Base-by-base conservation (phyloP, 1,140 invertebrate genomes). In the Drosophila auraria region DNA sequence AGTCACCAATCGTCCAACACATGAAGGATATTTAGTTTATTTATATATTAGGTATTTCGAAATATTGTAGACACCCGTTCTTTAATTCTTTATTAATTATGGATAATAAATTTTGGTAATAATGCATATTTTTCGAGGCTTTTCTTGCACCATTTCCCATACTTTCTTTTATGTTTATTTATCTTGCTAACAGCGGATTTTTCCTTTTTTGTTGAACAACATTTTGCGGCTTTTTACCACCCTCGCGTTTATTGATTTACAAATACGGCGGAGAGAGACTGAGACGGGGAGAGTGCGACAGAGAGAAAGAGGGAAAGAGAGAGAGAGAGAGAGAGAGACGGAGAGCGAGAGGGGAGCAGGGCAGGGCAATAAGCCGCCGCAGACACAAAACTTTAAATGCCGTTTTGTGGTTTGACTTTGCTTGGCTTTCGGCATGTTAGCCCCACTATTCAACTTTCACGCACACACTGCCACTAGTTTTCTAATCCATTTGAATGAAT, bases 171-270 rank as follows among this genome's bases (percentile, higher is more conserved):
- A 14, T 51, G 33, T 53, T 73, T 74, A 49, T 68, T 42, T 64
- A 57, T 65, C 3, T 57, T 25, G 30, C 56, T 25, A 17, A 30
- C 30, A 14, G 8, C 25, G 36, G 36, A 66, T 65, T 77, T 60
- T 36, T 20, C 15, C n/a, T 45, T 56, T 77, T 56, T 70, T 78
- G 33, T 71, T 79, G 42, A 60, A 82, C 78, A 86, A 75, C 69
- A 83, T 90, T 72, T 80, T 89, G 89, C 81, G 86, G 82, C 86
- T 78, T 82, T 77, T 77, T 90, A 76, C 90, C 91, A 92, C 90
- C 86, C 90, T 84, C 80, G 65, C 75, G 81, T 82, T 91, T 92
- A 89, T 92, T 92, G 91, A 92, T 92, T 92, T 92, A 92, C 83
- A 91, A 77, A 86, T 69, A 77, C 82, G 83, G 71, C 81, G 66